A percentile compares a stretch with the other conserved stretches of the same genome.
Evolutionary conservation across 2,888 invertebrate species (phyloP).

Genomic region (Drosophila phalerata): DNA sequence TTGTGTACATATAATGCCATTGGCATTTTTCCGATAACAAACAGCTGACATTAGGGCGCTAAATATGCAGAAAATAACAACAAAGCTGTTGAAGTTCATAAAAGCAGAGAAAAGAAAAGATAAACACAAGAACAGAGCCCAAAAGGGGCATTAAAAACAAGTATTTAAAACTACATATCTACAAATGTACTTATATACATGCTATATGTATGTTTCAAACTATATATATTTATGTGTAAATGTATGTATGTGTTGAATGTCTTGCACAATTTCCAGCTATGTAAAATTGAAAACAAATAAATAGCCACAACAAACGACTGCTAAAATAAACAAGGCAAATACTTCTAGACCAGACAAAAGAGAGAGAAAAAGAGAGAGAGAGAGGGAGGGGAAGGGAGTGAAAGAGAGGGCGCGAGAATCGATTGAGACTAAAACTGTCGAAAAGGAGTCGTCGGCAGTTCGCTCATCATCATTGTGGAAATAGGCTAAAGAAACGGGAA

Average conservation of each 20-base stretch:
- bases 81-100: conserved; percentile 50
- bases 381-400: not conserved
- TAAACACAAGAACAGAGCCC: conserved; percentile 48
- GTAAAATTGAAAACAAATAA: conserved; percentile 74
- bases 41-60: conserved; percentile 36
- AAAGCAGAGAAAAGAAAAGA: conserved; percentile 21
- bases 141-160: conserved; percentile 12
- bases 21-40: conserved; percentile 5
- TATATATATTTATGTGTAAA: conserved; percentile 3
- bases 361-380: not conserved
- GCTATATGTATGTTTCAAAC: conserved; percentile 1
- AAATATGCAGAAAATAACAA: conserved; percentile 13
- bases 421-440: conserved; percentile 14
- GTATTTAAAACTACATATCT: conserved; percentile 18
- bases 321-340: conserved; percentile 64
- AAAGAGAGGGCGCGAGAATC: not conserved
- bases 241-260: conserved; percentile 21
- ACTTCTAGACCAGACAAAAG: not conserved
- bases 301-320: conserved; percentile 69
- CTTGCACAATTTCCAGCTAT: conserved; percentile 70
- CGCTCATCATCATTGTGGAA: conserved; percentile 24
- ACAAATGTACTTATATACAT: not conserved
- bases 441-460: conserved; percentile 35
- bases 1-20: not conserved
- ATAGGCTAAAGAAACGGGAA: conserved; percentile 57